phyloP scores from a whole-genome alignment of 2,888 invertebrate genomes.

The Steromphala cineraria region DNA sequence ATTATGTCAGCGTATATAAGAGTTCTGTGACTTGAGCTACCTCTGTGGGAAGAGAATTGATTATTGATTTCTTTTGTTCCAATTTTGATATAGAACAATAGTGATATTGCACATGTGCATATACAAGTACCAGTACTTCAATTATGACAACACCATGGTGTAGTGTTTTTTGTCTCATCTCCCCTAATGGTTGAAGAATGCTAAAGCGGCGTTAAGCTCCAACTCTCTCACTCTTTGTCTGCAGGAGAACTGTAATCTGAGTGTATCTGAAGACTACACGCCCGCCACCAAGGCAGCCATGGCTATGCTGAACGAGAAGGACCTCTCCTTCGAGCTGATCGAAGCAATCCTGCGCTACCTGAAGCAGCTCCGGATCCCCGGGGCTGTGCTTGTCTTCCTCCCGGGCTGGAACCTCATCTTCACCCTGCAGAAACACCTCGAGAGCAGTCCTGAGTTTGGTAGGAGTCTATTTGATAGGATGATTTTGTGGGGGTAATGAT shows the following conservation, averaged over 20 bases:
- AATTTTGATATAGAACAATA: no score
- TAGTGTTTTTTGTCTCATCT: no score
- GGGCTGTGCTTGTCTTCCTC: constrained; percentile 93
- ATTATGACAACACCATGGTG: no score
- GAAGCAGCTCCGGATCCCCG: constrained; percentile 79
- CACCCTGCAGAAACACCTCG: constrained; percentile 89
- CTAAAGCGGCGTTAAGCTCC: neutral
- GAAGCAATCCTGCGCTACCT: constrained; percentile 83
- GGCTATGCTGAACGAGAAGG: constrained; percentile 89
- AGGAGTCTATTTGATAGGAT: constrained; percentile 55
- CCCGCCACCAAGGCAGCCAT: constrained; percentile 82
- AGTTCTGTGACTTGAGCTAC: no score
- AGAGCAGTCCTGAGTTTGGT: constrained; percentile 85
- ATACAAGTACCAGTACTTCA: no score
- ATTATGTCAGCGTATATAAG: no score
- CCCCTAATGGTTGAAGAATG: no score
- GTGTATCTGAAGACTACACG: constrained; percentile 74
- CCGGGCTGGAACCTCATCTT: constrained; percentile 99
- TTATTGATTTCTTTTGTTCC: no score
- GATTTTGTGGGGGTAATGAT: no score
- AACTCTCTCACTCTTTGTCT: constrained; percentile 9
- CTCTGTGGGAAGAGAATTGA: no score
- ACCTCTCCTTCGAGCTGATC: constrained; percentile 93
- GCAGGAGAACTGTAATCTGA: constrained; percentile 81
- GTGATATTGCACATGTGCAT: no score